Base-by-base conservation (phyloP, 1,140 invertebrate species). In the Drosophila elegans region DNA sequence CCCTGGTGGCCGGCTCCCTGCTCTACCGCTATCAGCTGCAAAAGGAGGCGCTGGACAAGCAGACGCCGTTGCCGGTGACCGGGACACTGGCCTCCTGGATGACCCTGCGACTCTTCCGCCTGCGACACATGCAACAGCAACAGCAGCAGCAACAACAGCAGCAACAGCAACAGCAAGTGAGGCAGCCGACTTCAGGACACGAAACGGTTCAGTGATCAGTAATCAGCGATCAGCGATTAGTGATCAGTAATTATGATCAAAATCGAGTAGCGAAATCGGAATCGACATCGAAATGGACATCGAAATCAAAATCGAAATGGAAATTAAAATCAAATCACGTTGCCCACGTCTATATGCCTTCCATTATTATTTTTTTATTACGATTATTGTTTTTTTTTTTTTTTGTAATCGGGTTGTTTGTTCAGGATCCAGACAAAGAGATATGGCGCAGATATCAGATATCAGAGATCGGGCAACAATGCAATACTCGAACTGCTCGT, bases 1-100 rank as follows among this genome's bases (percentile, higher is more conserved):
- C 96, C 0, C 92, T 97, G 2, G 95, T 96, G 1, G 96, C 96
- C 3, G 96, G 96, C 3, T 95, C 96, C 3, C 93, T 97, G 89
- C 93, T 97, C 25, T 95, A 96, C 91, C 94, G 95, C 57, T 95
- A 96, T 86, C 96, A 97, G 75, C 92, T 95, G 34, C 95, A 96
- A 80, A 95, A 95, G 59, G 95, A 96, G 74, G 93, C 94, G 41
- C 46, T 92, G 36, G 91, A 91, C 38, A 93, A 94, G 85, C 93
- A 93, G 91, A 90, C 90, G 9, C 91, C 93, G 38, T 91, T 93
- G 38, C 92, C 94, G 16, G 93, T 93, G 13, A 93, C 94, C 2
- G 95, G 95, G 59, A 94, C 95, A 0, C 92, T 96, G 3, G 94
- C 95, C 12, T 95, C 95, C 36, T 97, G 96, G 96, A 94, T 96